Evolutionary conservation across 2,113 vertebrate species (phyloP).

Genomic region (Rhipidura dahli): DNA sequence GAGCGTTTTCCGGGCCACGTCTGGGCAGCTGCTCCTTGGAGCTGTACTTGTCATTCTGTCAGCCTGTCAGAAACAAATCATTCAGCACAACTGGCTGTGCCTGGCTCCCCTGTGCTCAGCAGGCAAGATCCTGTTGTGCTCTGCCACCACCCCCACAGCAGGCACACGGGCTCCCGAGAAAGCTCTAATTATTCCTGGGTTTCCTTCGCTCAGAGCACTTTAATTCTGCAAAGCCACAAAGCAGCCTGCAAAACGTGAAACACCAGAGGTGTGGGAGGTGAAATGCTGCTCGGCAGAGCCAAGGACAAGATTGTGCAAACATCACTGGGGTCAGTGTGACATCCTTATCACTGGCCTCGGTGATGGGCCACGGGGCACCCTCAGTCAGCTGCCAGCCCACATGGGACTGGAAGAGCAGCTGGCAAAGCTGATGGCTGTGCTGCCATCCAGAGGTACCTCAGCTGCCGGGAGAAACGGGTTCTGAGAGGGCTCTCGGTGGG

Average conservation of each 20-base stretch:
- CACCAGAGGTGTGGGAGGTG: background rate
- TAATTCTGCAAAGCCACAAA: background rate
- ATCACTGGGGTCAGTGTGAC: fast-evolving
- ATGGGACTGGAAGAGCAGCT: fast-evolving
- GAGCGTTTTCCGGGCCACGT: fast-evolving
- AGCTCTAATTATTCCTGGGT: background rate
- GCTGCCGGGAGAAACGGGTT: background rate
- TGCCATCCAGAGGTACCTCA: background rate
- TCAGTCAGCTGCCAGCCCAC: background rate
- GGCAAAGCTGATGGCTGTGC: background rate
- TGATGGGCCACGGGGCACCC: background rate
- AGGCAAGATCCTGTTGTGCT: background rate
- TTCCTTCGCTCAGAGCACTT: fast-evolving
- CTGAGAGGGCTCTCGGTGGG: background rate
- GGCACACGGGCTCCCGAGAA: fast-evolving
- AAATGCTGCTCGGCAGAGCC: background rate
- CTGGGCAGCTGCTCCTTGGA: background rate
- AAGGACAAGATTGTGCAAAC: background rate
- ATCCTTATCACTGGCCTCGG: fast-evolving
- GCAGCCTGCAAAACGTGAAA: background rate
- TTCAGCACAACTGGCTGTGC: background rate
- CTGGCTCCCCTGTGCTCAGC: background rate
- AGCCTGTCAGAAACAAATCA: conserved; percentile 13
- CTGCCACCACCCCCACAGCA: background rate
- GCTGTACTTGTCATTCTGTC: background rate